Percentiles rank a stretch among this genome's conserved stretches.
Evolutionary conservation across 2,113 vertebrate genomes (phyloP).

Genomic region (Nipponia nippon): DNA sequence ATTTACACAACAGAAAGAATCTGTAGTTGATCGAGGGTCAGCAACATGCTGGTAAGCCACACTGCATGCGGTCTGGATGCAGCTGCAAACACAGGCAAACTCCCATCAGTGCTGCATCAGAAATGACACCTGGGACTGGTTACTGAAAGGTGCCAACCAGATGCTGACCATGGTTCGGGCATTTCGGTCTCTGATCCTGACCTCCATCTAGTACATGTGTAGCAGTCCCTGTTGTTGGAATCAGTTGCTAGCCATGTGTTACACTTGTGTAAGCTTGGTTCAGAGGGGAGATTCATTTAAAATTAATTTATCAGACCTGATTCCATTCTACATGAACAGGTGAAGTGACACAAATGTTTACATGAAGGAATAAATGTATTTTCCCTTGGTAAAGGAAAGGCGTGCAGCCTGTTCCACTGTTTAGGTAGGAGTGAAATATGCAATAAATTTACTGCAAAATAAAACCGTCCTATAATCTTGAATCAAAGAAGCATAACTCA

Average conservation of each 20-base stretch:
- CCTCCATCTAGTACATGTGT: not conserved
- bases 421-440: not conserved
- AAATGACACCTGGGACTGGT: not conserved
- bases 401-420: not conserved
- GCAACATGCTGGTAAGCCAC: not conserved
- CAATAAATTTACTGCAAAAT: not conserved
- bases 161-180: not conserved
- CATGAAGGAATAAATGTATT: not conserved
- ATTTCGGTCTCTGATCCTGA: not conserved
- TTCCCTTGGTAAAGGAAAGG: not conserved
- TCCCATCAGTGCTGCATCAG: not conserved
- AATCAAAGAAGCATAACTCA: not conserved
- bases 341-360: not conserved
- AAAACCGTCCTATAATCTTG: not conserved
- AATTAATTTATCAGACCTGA: not conserved
- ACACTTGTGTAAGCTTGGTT: not conserved
- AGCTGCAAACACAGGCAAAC: not conserved
- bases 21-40: not conserved
- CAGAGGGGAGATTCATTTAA: not conserved
- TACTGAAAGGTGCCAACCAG: not conserved
- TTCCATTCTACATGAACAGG: not conserved
- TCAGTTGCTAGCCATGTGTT: not conserved
- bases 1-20: not conserved
- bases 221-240: not conserved
- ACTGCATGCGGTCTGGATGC: not conserved